Base-by-base conservation (phyloP, 2,797 vertebrate genomes). In the Falco biarmicus region DNA sequence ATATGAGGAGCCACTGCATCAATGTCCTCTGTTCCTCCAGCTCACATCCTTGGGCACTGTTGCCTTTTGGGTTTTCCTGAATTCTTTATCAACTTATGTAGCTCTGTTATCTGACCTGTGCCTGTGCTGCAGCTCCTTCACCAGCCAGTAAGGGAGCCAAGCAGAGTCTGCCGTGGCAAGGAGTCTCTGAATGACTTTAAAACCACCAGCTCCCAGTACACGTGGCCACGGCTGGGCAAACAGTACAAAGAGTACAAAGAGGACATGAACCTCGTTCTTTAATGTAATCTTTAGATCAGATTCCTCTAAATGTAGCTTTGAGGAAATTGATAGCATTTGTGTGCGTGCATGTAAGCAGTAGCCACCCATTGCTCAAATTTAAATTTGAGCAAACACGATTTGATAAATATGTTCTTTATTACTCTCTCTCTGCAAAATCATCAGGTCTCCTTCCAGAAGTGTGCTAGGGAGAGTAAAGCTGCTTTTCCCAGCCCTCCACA, bases 341-440 rank as follows among this genome's bases (percentile, higher is more conserved):
- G 31, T 15, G 60, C 1, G 2, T 14, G 15, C 7, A 2, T 8
- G 26, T 28, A 12, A 20, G 34, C 15, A 5, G n/a, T n/a, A n/a
- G n/a, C n/a, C n/a, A n/a, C n/a, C n/a, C n/a, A n/a, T n/a, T n/a
- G n/a, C n/a, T n/a, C n/a, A n/a, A n/a, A n/a, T n/a, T n/a, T n/a
- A n/a, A n/a, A n/a, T n/a, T n/a, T n/a, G n/a, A n/a, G n/a, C n/a
- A n/a, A n/a, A n/a, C n/a, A n/a, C n/a, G n/a, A n/a, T n/a, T n/a
- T n/a, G n/a, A n/a, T n/a, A n/a, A n/a, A n/a, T n/a, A n/a, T n/a
- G n/a, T n/a, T n/a, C n/a, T n/a, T n/a, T n/a, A n/a, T n/a, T n/a
- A n/a, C n/a, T n/a, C n/a, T n/a, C n/a, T n/a, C n/a, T n/a, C n/a
- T n/a, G n/a, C n/a, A n/a, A n/a, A n/a, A n/a, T n/a, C n/a, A n/a